A percentile compares a stretch with the other conserved stretches of the same genome.
These are phyloP conservation scores for Drosophila erecta DNA, from an alignment of 1,140 invertebrate genomes.

Conservation along the genomic window DNA sequence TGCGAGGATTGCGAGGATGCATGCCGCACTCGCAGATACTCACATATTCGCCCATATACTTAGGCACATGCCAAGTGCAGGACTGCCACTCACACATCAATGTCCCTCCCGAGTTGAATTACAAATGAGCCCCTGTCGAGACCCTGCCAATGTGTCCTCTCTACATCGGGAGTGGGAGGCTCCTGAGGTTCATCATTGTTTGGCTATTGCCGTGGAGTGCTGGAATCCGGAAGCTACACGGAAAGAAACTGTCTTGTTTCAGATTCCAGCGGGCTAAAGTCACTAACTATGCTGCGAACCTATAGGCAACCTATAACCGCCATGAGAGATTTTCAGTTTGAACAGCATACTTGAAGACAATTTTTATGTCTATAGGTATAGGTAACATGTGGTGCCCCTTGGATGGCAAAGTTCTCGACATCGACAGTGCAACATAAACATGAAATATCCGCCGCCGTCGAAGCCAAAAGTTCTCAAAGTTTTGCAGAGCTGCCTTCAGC, in stretches of 20 bases:
- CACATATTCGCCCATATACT: background rate
- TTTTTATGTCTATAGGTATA: no score
- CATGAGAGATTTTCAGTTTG: no score
- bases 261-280: background rate
- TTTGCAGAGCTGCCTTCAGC: conserved; percentile 4
- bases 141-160: conserved; percentile 46
- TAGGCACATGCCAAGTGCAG: conserved; percentile 44
- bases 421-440: conserved; percentile 40
- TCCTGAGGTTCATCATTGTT: conserved; percentile 75
- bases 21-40: conserved; percentile 15
- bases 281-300: background rate
- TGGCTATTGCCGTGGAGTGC: conserved; percentile 36
- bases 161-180: conserved; percentile 53
- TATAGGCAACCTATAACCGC: no score
- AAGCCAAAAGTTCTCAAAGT: conserved; percentile 36
- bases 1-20: conserved; percentile 39
- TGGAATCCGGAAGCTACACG: conserved; percentile 5
- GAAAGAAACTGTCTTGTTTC: background rate
- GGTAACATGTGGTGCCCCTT: no score
- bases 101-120: conserved; percentile 69
- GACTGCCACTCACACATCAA: conserved; percentile 57
- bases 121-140: conserved; percentile 66
- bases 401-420: conserved; percentile 47
- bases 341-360: no score
- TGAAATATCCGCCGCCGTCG: conserved; percentile 26